A percentile compares a stretch with the other conserved stretches of the same genome.
These are phyloP conservation scores for Rhabdomys pumilio DNA, from an alignment of 2,797 vertebrate genomes.

Conservation along the genomic window DNA sequence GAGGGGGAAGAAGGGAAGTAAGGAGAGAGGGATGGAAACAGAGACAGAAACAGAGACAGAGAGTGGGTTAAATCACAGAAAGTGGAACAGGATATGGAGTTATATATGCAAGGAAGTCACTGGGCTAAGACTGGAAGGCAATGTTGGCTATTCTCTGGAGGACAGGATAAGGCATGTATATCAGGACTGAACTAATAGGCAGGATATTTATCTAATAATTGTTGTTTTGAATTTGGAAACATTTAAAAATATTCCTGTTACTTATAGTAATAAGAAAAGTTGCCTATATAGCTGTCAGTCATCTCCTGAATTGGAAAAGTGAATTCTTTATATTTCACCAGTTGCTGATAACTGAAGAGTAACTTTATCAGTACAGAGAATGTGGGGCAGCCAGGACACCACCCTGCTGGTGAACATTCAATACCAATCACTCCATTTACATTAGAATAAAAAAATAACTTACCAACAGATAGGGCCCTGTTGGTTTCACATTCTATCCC, in stretches of 20 bases:
- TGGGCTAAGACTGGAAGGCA: background rate
- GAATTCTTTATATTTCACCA: background rate
- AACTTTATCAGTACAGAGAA: background rate
- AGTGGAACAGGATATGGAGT: background rate
- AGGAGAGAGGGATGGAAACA: background rate
- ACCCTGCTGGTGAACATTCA: background rate
- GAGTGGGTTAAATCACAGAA: background rate
- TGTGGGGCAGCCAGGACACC: too few species aligned
- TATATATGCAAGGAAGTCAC: background rate
- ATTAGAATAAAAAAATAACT: background rate
- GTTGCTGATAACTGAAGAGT: too few species aligned
- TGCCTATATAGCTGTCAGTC: background rate
- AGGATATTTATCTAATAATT: background rate
- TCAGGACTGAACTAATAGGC: too few species aligned
- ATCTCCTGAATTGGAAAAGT: background rate
- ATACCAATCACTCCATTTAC: too few species aligned
- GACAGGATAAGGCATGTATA: background rate
- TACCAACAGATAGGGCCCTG: too few species aligned
- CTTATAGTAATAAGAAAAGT: background rate
- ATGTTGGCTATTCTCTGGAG: background rate
- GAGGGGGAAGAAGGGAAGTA: accelerated
- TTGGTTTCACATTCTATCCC: background rate
- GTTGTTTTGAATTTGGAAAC: background rate
- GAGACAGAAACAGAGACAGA: background rate
- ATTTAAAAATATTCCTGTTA: background rate